phyloP scores from a whole-genome alignment of 2,888 invertebrate species.

The Bembecia ichneumoniformis region DNA sequence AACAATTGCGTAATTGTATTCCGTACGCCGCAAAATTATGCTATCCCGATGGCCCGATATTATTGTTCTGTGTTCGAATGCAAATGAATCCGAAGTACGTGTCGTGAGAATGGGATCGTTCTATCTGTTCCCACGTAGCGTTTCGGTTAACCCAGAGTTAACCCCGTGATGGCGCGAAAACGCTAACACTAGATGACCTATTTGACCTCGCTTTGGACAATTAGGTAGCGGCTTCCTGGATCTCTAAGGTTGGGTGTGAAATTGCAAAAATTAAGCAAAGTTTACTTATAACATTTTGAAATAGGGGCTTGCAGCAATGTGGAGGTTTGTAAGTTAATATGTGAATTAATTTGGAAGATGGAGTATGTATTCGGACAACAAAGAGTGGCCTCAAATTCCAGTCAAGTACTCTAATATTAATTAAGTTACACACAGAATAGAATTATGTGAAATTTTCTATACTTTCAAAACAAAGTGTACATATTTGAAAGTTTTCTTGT shows the following conservation, averaged over 20 bases:
- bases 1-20: neutral
- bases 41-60: conserved; percentile 21
- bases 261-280: conserved; percentile 1
- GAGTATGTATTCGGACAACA: too few relatives aligned
- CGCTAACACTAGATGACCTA: conserved; percentile 19
- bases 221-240: conserved; percentile 17
- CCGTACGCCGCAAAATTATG: neutral
- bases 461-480: too few relatives aligned
- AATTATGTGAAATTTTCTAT: too few relatives aligned
- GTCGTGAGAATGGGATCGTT: conserved; percentile 46
- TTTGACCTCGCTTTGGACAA: conserved; percentile 16
- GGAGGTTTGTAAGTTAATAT: too few relatives aligned
- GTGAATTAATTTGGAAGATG: too few relatives aligned
- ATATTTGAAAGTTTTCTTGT: too few relatives aligned
- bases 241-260: neutral
- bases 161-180: conserved; percentile 44
- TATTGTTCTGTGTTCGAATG: conserved; percentile 41
- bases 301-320: too few relatives aligned
- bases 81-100: conserved; percentile 30
- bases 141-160: conserved; percentile 42
- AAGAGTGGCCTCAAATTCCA: too few relatives aligned
- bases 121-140: conserved; percentile 40
- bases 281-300: neutral
- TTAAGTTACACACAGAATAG: too few relatives aligned
- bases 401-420: too few relatives aligned